A percentile compares a stretch with the other conserved stretches of the same genome.
phyloP scores from a whole-genome alignment of 2,113 vertebrate genomes.

The Neogale vison region DNA sequence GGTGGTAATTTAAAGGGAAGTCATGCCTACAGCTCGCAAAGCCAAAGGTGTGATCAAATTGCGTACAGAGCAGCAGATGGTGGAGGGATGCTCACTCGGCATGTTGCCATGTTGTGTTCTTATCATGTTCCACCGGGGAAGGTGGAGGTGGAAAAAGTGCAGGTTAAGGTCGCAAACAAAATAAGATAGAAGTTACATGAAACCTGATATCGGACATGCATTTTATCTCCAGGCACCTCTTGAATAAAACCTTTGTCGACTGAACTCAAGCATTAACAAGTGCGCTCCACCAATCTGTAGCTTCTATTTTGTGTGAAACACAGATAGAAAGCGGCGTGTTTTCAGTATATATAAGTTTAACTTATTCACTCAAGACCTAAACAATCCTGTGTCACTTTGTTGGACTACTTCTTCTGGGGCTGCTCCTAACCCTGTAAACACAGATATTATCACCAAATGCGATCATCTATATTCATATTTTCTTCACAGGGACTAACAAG shows the following conservation, averaged over 20 bases:
- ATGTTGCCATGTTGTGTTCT: constrained; percentile 67
- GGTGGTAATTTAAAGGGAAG: constrained; percentile 83
- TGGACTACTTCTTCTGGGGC: neutral
- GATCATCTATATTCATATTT: neutral
- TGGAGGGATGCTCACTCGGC: constrained; percentile 74
- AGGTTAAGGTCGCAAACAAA: constrained; percentile 56
- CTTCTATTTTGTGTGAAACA: constrained; percentile 30
- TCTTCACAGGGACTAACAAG: neutral
- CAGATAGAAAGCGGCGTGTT: neutral
- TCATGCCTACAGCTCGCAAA: constrained; percentile 76
- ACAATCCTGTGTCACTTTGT: neutral
- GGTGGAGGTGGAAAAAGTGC: constrained; percentile 34
- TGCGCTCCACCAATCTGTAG: neutral
- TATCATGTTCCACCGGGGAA: constrained; percentile 50
- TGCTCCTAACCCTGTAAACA: neutral
- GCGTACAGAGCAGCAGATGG: constrained; percentile 74
- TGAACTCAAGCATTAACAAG: constrained; percentile 23
- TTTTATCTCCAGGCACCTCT: constrained; percentile 28
- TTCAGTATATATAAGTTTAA: neutral
- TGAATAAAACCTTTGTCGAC: constrained; percentile 12
- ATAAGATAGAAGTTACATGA: constrained; percentile 43
- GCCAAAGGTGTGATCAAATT: constrained; percentile 81
- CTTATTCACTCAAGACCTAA: neutral
- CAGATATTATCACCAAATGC: neutral
- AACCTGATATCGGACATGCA: constrained; percentile 31